phyloP scores from a whole-genome alignment of 2,888 invertebrate species.

The Troglohyphantes excavatus region DNA sequence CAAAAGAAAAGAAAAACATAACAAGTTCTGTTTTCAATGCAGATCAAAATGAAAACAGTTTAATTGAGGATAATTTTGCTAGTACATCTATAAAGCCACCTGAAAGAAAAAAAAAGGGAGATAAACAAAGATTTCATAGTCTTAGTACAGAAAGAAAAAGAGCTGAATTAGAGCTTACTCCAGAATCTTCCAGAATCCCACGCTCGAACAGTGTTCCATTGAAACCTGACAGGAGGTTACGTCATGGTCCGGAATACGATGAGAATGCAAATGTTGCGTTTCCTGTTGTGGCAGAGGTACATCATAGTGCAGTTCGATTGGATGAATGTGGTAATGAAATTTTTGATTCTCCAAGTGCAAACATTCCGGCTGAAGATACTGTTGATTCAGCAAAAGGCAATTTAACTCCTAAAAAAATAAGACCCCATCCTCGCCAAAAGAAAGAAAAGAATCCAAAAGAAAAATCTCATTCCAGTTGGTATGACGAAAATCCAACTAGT shows the following conservation, averaged over 20 bases:
- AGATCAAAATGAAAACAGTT: not conserved
- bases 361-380: constrained; percentile 51
- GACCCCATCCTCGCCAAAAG: constrained; percentile 20
- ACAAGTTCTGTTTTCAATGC: not conserved
- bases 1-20: constrained; percentile 18
- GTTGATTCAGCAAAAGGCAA: constrained; percentile 15
- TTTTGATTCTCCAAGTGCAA: not conserved
- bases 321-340: constrained; percentile 73
- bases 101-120: constrained; percentile 48
- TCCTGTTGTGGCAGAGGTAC: constrained; percentile 51
- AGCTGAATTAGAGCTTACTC: not conserved
- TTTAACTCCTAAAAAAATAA: not conserved
- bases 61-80: not conserved
- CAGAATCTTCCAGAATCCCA: constrained; percentile 16
- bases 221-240: constrained; percentile 53
- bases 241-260: constrained; percentile 52
- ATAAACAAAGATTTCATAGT: constrained; percentile 61
- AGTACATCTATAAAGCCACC: constrained; percentile 48
- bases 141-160: constrained; percentile 39
- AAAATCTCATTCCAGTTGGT: constrained; percentile 80
- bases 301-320: constrained; percentile 9
- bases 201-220: constrained; percentile 59
- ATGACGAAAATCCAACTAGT: constrained; percentile 83
- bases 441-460: constrained; percentile 45
- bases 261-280: constrained; percentile 70